Evolutionary conservation across 2,888 invertebrate genomes (phyloP), one percentile per base, ranked within the genome.

Genomic region (Caenorhabditis macrosperma): DNA sequence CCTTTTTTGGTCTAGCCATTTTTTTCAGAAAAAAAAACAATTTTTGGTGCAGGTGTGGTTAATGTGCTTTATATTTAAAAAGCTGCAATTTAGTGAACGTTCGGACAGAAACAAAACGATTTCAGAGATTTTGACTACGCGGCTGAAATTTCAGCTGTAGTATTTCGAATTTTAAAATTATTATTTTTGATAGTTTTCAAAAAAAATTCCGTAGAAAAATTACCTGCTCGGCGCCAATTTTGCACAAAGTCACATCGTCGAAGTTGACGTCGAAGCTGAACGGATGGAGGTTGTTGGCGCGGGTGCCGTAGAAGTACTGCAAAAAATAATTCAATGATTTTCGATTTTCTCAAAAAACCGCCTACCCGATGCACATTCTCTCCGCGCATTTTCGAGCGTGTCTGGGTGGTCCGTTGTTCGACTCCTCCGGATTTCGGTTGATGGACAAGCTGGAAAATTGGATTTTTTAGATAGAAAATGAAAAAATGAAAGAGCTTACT

Each of bases 341-440:
- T n/a, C n/a, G 30, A 20, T 7, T 17, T 22, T 24, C n/a, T n/a
- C 22, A 33, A 59, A 57, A n/a, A 20, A 10, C 26, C 28, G 33
- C 69, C 30, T 41, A 89, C 89, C 85, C 91, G 93, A 91, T 87
- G 88, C 15, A 90, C 78, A 38, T 78, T 79, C 6, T 67, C 63
- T 26, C 82, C 80, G 48, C 90, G 77, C 41, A 75, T n/a, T 6
- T 55, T 48, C 5, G 59, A 22, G 17, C 90, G 60, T 41, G 76
- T 54, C 17, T 83, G 79, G 9, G 61, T 54, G 4, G 85, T 74
- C 35, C 90, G 79, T 28, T 83, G 82, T 59, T 90, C 90, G 3
- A 95, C 97, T 48, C 99, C 99, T 28, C 97, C 97, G 91, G 97
- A 97, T 92, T 98, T 99, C 0, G 96, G 96, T 80, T 95, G 91